phyloP scores from a whole-genome alignment of 2,888 invertebrate genomes.

The Drosophila recens region DNA sequence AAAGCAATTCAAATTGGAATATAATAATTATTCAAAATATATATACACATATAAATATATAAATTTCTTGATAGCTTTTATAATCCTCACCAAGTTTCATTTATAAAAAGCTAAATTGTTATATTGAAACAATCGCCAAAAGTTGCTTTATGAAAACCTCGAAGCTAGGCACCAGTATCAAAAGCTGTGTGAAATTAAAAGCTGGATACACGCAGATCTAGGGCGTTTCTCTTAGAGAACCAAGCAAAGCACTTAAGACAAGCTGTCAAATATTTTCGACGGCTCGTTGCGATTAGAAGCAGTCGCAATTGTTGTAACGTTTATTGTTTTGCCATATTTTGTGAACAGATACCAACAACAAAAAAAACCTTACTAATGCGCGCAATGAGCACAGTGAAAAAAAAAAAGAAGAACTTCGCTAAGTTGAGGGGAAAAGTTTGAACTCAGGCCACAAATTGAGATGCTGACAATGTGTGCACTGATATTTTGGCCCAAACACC shows the following conservation, averaged over 20 bases:
- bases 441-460: constrained; percentile 57
- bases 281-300: constrained; percentile 45
- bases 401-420: neutral
- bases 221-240: constrained; percentile 6
- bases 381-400: constrained; percentile 32
- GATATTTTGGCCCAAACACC: constrained; percentile 52
- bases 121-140: too few species aligned
- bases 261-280: constrained; percentile 63
- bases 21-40: too few species aligned
- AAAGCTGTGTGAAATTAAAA: constrained; percentile 6
- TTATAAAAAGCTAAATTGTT: too few species aligned
- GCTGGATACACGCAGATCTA: neutral
- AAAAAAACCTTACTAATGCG: constrained; percentile 55
- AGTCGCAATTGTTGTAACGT: constrained; percentile 66
- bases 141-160: too few species aligned
- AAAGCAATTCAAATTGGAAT: too few species aligned
- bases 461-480: constrained; percentile 75
- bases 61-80: neutral
- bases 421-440: neutral
- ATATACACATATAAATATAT: neutral
- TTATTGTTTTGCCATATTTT: constrained; percentile 77
- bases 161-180: neutral
- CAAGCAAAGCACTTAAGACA: constrained; percentile 51
- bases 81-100: neutral
- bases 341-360: constrained; percentile 41